Base-by-base conservation (phyloP, 2,113 vertebrate species). In the Lepisosteus oculatus region DNA sequence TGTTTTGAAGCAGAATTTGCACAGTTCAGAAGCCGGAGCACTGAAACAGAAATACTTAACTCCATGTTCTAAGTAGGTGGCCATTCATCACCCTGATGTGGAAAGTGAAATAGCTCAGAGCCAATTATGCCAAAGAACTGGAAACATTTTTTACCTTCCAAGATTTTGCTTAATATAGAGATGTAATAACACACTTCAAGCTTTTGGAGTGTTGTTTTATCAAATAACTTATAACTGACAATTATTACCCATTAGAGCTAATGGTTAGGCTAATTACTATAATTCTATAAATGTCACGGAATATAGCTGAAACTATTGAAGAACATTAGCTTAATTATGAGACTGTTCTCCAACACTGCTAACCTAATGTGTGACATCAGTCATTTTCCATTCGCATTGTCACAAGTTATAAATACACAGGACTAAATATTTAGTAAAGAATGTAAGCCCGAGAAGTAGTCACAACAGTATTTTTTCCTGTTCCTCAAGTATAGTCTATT, bases 201-300 rank as follows among this genome's bases (percentile, higher is more conserved):
- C 80, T 83, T 86, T 85, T 91, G 72, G 83, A 78, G 74, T 87
- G 78, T 92, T 91, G 89, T 94, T 91, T 89, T 85, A 91, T 87
- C 86, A 93, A 91, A 90, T 91, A 92, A 85, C 92, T 93, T 93
- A 88, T 93, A 90, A 90, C 89, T 86, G 88, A 86, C 92, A 92
- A 93, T 95, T 94, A 95, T 87, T 91, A 89, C 90, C 90, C 86
- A 88, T 93, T 94, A 93, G 88, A 86, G 78, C 90, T 94, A 94
- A 93, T 86, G 88, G 85, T 77, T 76, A 44, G 73, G 81, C 92
- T 95, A 91, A 92, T 94, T 95, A 94, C 90, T 83, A 83, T 87
- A 83, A 88, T 90, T 89, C 88, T 88, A 91, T 94, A 91, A 93
- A 93, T 93, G 87, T 82, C 85, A 80, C 88, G 83, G 86, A 88